Conservation (phyloP, 2,113 vertebrate species). For the Pristiophorus japonicus region DNA sequence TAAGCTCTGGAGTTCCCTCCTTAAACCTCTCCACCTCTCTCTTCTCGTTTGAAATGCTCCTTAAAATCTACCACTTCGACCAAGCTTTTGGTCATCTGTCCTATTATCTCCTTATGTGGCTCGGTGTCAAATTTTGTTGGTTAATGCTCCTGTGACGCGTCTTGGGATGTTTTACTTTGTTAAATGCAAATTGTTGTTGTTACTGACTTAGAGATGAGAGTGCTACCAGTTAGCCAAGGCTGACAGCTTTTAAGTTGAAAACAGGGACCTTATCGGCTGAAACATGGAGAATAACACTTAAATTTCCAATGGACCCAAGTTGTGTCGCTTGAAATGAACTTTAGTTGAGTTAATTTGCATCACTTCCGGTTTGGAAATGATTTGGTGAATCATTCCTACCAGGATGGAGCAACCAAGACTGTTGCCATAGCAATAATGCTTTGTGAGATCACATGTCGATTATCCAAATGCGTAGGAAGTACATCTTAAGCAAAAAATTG, state of each 20-base stretch:
- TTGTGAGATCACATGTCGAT: background rate
- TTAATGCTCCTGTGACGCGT: no score
- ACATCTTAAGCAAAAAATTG: no score
- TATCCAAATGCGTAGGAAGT: background rate
- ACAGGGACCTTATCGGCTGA: background rate
- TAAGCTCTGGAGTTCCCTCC: background rate
- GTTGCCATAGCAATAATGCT: background rate
- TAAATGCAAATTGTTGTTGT: no score
- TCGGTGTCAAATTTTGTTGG: no score
- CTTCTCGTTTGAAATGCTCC: no score
- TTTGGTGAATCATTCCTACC: background rate
- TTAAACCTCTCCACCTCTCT: no score
- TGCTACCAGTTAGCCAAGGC: background rate
- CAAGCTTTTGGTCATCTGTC: no score
- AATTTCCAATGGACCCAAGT: background rate
- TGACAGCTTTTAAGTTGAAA: background rate
- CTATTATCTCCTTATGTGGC: no score
- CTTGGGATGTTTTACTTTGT: no score
- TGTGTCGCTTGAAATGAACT: background rate
- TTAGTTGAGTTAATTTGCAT: background rate
- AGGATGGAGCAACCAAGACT: background rate
- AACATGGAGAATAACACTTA: background rate
- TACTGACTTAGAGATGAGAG: background rate
- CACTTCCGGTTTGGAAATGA: background rate
- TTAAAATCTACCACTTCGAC: no score